A percentile compares a stretch with the other conserved stretches of the same genome.
These are phyloP conservation scores for Lepidocyrtinus sp. DNA, from an alignment of 2,888 invertebrate species.

Conservation along the genomic window DNA sequence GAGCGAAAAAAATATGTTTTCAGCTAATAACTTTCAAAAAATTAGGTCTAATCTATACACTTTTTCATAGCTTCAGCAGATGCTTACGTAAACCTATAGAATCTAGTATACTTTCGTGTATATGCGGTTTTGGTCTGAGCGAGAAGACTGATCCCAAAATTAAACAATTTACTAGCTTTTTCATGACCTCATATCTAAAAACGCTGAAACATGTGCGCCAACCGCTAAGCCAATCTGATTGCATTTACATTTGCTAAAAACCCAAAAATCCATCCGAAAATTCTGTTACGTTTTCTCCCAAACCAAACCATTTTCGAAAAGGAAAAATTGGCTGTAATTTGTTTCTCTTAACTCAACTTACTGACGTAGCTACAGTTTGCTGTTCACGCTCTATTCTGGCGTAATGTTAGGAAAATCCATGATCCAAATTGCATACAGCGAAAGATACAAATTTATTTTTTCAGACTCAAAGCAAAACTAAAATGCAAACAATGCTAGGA, in stretches of 20 bases:
- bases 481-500: background rate
- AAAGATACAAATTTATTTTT: slow-evolving; percentile 16
- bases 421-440: slow-evolving; percentile 30
- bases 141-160: slow-evolving; percentile 3
- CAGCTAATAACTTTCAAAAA: slow-evolving; percentile 2
- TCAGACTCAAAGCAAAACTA: background rate
- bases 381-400: background rate
- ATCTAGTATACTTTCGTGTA: background rate
- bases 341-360: too few relatives aligned
- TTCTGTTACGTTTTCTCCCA: background rate
- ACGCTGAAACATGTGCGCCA: slow-evolving; percentile 33
- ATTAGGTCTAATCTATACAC: background rate
- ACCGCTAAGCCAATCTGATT: slow-evolving; percentile 14
- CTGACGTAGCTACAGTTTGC: background rate
- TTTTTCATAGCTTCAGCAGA: background rate
- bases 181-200: slow-evolving; percentile 48
- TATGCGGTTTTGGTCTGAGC: background rate
- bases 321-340: slow-evolving; percentile 17
- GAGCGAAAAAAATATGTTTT: background rate
- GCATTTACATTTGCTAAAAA: slow-evolving; percentile 8
- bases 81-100: background rate
- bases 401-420: slow-evolving; percentile 20
- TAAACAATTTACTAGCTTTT: slow-evolving; percentile 20
- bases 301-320: background rate
- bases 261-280: background rate